Percentiles rank a stretch among this genome's conserved stretches.
These are phyloP conservation scores for Thunnus albacares DNA, from an alignment of 2,797 vertebrate species.

Conservation along the genomic window DNA sequence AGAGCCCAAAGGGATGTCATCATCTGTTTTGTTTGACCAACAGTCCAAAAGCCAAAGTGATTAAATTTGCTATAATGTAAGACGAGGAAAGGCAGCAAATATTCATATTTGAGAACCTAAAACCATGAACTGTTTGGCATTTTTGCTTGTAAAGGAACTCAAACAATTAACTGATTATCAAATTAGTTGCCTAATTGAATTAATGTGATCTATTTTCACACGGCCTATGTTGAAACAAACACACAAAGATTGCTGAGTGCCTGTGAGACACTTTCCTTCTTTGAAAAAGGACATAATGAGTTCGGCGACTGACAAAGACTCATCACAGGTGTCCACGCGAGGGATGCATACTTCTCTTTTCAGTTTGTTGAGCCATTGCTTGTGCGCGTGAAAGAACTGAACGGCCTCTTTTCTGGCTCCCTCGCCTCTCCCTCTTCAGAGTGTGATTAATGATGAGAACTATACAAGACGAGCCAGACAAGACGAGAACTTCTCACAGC, in stretches of 20 bases:
- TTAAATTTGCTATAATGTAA: too few species aligned
- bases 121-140: too few species aligned
- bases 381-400: constrained; percentile 38
- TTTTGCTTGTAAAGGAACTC: too few species aligned
- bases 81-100: not conserved
- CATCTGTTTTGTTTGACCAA: too few species aligned
- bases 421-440: constrained; percentile 44
- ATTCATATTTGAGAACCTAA: not conserved
- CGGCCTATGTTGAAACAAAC: not conserved
- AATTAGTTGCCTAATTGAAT: too few species aligned
- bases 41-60: not conserved
- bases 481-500: constrained; percentile 48
- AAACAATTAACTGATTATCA: not conserved
- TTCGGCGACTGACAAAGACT: constrained; percentile 57
- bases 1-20: not conserved
- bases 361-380: constrained; percentile 45
- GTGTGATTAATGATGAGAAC: constrained; percentile 54
- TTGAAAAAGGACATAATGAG: constrained; percentile 31
- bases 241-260: constrained; percentile 16
- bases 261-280: constrained; percentile 29
- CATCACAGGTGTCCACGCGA: constrained; percentile 62
- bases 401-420: constrained; percentile 26
- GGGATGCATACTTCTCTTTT: constrained; percentile 56
- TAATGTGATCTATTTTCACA: not conserved
- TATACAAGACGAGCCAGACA: constrained; percentile 44